Base-by-base conservation (phyloP, 2,888 invertebrate species). In the Dolichomitus sp. region DNA sequence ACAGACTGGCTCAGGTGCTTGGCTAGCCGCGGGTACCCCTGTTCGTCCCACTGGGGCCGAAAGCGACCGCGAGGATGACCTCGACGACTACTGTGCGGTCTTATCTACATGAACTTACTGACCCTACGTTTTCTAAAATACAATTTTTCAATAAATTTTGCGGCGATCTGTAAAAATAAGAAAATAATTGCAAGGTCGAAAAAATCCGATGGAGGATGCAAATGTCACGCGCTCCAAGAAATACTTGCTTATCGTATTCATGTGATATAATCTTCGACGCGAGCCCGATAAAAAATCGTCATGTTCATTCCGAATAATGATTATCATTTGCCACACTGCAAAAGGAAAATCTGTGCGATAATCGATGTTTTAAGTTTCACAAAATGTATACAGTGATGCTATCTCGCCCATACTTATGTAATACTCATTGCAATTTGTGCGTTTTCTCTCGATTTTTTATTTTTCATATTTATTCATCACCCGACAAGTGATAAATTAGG, bases 401-500 rank as follows among this genome's bases (percentile, higher is more conserved):
- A 76, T 73, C 33, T 61, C 52, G 59, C 42, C 45, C 57, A 52
- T 59, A 52, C 50, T 72, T 54, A 27, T 59, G n/a, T 72, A 69
- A 68, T 27, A 68, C 45, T 59, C 33, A 57, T 81, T 42, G 75
- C 65, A 23, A 76, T 72, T 79, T 61, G 73, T 79, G 63, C 81
- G 76, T 80, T 70, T 80, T 63, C 59, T 40, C 54, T 57, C 23
- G 63, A 19, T 30, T 68, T 52, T 19, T 45, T 75, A 73, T 30
- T 63, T 76, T 59, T 63, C 80, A 89, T 87, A 89, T 86, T 83
- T 83, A 83, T 83, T 76, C 27, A 69, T 80, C 77, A 77, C 83
- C 50, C 84, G 63, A 84, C 79, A 88, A 88, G 89, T 90, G 90
- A 90, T 90, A 89, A 88, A 88, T 87, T 88, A 88, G 88, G 85